These are phyloP conservation scores for Bergia sp. DNA, from an alignment of 92 coral and sea anemone genomes.

Conservation along the genomic window DNA sequence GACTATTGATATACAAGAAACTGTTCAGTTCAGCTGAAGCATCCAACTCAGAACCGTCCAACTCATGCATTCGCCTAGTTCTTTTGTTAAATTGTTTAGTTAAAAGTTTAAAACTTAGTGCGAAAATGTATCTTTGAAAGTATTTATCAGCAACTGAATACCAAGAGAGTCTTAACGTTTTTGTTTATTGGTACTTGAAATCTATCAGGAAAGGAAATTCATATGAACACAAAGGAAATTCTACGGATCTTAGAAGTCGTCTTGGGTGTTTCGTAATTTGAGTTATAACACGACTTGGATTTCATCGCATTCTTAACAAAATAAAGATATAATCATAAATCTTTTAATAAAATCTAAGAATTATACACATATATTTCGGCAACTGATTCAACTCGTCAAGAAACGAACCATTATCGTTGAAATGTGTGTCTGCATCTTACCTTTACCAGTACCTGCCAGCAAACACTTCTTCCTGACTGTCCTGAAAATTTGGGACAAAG, in stretches of 20 bases:
- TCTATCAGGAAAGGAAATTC: neutral
- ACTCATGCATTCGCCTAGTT: too few relatives aligned
- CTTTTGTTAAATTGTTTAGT: neutral
- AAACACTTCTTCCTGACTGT: neutral
- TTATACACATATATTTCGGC: neutral
- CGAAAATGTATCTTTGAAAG: neutral
- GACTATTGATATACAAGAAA: neutral
- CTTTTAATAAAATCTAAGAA: conserved; percentile 9
- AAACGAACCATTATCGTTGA: neutral
- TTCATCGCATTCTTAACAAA: neutral
- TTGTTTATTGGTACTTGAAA: neutral
- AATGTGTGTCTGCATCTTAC: neutral
- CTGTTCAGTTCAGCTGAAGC: neutral
- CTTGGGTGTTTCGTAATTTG: neutral
- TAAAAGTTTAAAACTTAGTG: neutral
- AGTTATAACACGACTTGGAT: neutral
- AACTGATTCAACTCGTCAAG: neutral
- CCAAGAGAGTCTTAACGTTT: neutral
- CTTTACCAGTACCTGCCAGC: neutral
- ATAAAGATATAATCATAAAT: neutral
- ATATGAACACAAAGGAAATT: neutral
- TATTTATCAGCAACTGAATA: neutral
- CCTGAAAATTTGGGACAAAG: conserved; percentile 17
- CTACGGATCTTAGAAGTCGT: neutral
- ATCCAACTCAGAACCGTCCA: too few relatives aligned